Percentiles rank a stretch among this genome's conserved stretches.
Conservation (phyloP, 2,113 vertebrate genomes). For the Sebastes fasciatus region DNA sequence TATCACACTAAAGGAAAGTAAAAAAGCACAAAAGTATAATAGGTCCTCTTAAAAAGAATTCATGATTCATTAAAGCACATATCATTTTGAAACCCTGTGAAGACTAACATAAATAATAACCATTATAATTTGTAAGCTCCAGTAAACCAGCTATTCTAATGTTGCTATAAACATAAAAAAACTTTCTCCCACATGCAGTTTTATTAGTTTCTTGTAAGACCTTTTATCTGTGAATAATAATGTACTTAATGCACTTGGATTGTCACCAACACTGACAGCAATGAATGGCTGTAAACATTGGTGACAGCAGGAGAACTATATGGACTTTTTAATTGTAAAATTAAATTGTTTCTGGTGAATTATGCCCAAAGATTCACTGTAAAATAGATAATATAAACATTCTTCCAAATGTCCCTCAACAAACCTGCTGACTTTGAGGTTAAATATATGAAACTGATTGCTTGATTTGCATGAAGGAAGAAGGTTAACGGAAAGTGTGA, state of each 20-base stretch:
- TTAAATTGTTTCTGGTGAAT: slow-evolving; percentile 28
- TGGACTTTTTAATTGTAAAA: slow-evolving; percentile 36
- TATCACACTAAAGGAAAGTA: too few relatives aligned
- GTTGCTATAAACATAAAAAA: slow-evolving; percentile 23
- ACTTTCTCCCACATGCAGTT: slow-evolving; percentile 11
- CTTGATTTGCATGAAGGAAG: slow-evolving; percentile 29
- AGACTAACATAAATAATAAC: neutral
- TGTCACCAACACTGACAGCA: slow-evolving; percentile 31
- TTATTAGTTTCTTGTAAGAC: slow-evolving; percentile 46
- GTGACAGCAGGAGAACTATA: slow-evolving; percentile 33
- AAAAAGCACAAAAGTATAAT: too few relatives aligned
- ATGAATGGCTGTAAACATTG: slow-evolving; percentile 34
- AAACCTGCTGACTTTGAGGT: slow-evolving; percentile 40
- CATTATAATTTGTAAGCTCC: slow-evolving; percentile 10
- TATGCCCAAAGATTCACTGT: slow-evolving; percentile 56
- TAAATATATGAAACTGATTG: slow-evolving; percentile 47
- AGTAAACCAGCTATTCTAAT: slow-evolving; percentile 46
- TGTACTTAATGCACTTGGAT: slow-evolving; percentile 68
- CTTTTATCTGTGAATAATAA: slow-evolving; percentile 63
- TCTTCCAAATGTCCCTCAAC: slow-evolving; percentile 35
- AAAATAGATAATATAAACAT: slow-evolving; percentile 39
- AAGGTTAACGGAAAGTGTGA: slow-evolving; percentile 38
- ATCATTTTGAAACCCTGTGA: slow-evolving; percentile 42
- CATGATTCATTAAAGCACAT: slow-evolving; percentile 30
- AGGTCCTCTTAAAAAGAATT: too few relatives aligned